Evolutionary conservation across 2,888 invertebrate genomes (phyloP).

Genomic region (Xanthia togata): DNA sequence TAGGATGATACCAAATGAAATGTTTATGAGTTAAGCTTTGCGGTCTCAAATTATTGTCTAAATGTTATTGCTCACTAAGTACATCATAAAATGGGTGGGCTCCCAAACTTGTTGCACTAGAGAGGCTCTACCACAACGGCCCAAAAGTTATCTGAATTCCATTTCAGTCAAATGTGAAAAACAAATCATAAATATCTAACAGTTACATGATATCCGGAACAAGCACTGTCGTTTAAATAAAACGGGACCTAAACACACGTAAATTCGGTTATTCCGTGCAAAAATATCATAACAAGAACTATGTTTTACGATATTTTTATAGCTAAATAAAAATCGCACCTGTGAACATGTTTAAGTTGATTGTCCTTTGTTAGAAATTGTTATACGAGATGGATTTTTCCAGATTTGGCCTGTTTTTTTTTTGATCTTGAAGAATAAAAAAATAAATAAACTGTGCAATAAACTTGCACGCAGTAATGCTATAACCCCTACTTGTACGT

Average conservation of each 20-base stretch:
- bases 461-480: background rate
- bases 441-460: too few relatives aligned
- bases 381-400: background rate
- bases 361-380: slow-evolving; percentile 40
- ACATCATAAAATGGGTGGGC: background rate
- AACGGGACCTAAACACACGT: slow-evolving; percentile 25
- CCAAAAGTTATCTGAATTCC: too few relatives aligned
- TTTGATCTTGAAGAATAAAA: background rate
- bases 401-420: background rate
- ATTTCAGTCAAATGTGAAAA: background rate
- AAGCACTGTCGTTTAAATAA: slow-evolving; percentile 35
- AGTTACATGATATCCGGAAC: background rate
- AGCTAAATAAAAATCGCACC: slow-evolving; percentile 62
- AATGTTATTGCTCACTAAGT: too few relatives aligned
- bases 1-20: background rate
- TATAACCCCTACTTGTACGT: background rate
- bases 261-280: slow-evolving; percentile 30
- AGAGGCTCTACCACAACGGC: too few relatives aligned
- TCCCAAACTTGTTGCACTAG: too few relatives aligned
- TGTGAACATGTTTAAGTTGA: slow-evolving; percentile 45
- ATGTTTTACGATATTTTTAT: slow-evolving; percentile 59
- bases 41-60: background rate
- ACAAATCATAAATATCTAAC: background rate
- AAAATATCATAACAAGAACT: slow-evolving; percentile 47
- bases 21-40: background rate